These are phyloP conservation scores for Melieria picta DNA, from an alignment of 2,888 invertebrate species.

Conservation along the genomic window DNA sequence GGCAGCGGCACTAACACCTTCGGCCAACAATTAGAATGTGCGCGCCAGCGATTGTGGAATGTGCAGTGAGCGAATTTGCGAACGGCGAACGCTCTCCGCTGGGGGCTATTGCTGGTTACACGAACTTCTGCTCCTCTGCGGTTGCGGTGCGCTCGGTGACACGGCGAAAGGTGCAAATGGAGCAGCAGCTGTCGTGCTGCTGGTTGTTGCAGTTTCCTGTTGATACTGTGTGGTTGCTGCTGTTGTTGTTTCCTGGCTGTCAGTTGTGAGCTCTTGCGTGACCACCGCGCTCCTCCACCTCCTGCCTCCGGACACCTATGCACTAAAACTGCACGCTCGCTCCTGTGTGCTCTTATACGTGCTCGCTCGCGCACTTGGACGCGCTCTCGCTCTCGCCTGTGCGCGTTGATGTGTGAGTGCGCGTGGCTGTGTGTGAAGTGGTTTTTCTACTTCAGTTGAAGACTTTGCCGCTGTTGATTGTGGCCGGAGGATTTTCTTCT, in stretches of 20 bases:
- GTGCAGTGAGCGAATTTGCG: too few relatives aligned
- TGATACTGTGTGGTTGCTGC: slow-evolving; percentile 4
- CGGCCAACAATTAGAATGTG: too few relatives aligned
- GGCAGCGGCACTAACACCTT: too few relatives aligned
- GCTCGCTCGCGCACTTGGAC: neutral
- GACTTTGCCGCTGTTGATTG: slow-evolving; percentile 8
- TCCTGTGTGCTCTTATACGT: slow-evolving; percentile 1
- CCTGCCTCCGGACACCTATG: slow-evolving; percentile 40
- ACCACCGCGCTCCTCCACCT: slow-evolving; percentile 44
- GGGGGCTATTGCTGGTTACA: too few relatives aligned
- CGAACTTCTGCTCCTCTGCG: neutral
- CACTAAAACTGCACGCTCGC: slow-evolving; percentile 26
- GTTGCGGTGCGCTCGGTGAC: neutral
- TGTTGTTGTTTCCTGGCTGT: slow-evolving; percentile 33
- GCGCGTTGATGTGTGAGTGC: slow-evolving; percentile 12
- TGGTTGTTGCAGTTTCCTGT: slow-evolving; percentile 13
- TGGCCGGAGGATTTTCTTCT: slow-evolving; percentile 4
- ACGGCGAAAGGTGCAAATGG: neutral
- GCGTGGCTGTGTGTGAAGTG: slow-evolving; percentile 5
- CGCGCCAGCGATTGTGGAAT: too few relatives aligned
- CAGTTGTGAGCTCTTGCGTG: slow-evolving; percentile 52
- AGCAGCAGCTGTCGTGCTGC: neutral
- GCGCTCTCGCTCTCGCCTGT: neutral
- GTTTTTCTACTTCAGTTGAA: neutral
- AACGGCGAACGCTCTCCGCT: too few relatives aligned